phyloP scores from a whole-genome alignment of 37 sponge, comb jelly and placozoan species.

The Aplysina aerophoba region DNA sequence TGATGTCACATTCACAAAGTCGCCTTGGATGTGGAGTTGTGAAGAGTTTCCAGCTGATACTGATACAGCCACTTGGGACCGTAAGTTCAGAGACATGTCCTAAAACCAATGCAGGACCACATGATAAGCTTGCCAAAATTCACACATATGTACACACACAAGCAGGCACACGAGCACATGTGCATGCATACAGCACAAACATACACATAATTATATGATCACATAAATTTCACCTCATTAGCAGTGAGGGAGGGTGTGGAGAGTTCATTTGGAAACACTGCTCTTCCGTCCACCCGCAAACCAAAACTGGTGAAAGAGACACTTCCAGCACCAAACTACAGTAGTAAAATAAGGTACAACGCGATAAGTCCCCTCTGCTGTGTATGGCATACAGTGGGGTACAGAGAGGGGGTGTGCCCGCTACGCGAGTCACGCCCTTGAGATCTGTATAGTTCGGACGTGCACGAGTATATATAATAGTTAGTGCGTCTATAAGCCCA shows the following conservation, averaged over 20 bases:
- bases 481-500: too few species aligned
- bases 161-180: neutral
- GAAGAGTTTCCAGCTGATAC: slow-evolving; percentile 17
- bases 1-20: slow-evolving; percentile 33
- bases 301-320: slow-evolving; percentile 64
- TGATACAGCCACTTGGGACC: slow-evolving; percentile 36
- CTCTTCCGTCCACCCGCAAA: slow-evolving; percentile 66
- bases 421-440: too few species aligned
- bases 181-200: neutral
- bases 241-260: slow-evolving; percentile 46
- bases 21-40: slow-evolving; percentile 3
- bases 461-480: too few species aligned
- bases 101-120: neutral
- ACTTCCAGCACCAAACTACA: slow-evolving; percentile 86
- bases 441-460: too few species aligned
- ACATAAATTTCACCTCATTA: slow-evolving; percentile 53
- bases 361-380: too few species aligned
- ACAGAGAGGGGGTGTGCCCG: too few species aligned
- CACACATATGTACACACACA: slow-evolving; percentile 9
- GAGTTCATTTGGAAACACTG: slow-evolving; percentile 63
- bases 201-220: too few species aligned
- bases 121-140: too few species aligned
- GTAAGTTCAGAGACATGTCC: slow-evolving; percentile 34
- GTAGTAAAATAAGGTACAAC: neutral
- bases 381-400: too few species aligned